A percentile compares a stretch with the other conserved stretches of the same genome.
These are phyloP conservation scores for Camarhynchus parvulus DNA, from an alignment of 2,113 vertebrate genomes.

Conservation along the genomic window DNA sequence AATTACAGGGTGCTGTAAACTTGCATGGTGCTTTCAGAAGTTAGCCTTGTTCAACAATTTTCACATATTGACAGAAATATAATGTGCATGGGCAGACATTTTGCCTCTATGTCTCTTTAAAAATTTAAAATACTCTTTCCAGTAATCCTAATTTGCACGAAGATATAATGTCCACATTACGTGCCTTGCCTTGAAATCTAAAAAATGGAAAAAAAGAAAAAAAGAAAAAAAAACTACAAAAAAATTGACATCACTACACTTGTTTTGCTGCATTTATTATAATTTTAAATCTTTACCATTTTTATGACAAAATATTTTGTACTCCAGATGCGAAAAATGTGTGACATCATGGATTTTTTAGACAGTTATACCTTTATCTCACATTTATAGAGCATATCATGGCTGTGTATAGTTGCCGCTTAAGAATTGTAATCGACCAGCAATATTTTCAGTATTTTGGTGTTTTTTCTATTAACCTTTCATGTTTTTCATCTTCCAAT, in stretches of 20 bases:
- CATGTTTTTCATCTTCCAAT: conserved; percentile 97
- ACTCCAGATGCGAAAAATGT: conserved; percentile 92
- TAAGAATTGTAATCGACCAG: conserved; percentile 99
- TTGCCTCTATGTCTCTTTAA: conserved; percentile 90
- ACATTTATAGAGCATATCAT: conserved; percentile 99
- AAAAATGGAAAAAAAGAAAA: conserved; percentile 79
- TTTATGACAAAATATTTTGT: conserved; percentile 99
- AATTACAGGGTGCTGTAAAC: conserved; percentile 85
- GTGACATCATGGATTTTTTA: conserved; percentile 98
- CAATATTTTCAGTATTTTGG: conserved; percentile 98
- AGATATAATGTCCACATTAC: conserved; percentile 99
- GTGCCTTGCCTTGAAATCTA: conserved; percentile 99
- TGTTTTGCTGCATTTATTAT: conserved; percentile 99
- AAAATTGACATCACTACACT: conserved; percentile 95
- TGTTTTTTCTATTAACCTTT: conserved; percentile 94
- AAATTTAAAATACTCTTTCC: conserved; percentile 88
- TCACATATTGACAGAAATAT: conserved; percentile 78
- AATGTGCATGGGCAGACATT: conserved; percentile 86
- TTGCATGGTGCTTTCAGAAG: conserved; percentile 89
- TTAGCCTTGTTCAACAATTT: conserved; percentile 85
- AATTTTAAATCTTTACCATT: conserved; percentile 97
- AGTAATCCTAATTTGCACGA: conserved; percentile 99
- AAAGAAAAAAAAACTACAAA: conserved; percentile 74
- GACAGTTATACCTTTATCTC: conserved; percentile 98
- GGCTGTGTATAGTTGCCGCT: conserved; percentile 99